A percentile compares a stretch with the other conserved stretches of the same genome.
These are phyloP conservation scores for Pungitius pungitius DNA, from an alignment of 2,113 vertebrate species.

Conservation along the genomic window DNA sequence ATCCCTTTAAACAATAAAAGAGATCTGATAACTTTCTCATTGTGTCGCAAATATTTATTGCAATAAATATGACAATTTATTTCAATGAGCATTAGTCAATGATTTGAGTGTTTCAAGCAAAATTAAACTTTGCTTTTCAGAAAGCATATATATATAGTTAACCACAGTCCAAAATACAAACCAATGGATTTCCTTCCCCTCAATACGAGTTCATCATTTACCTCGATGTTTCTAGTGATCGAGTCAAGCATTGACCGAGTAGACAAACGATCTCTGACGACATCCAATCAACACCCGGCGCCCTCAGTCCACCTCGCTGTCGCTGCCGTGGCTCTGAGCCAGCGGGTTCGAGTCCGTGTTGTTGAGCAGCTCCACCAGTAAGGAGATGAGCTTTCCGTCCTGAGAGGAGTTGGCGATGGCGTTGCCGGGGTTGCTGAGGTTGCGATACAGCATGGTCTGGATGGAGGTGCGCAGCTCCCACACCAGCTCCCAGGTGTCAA, in stretches of 20 bases:
- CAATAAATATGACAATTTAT: slow-evolving; percentile 24
- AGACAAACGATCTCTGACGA: not conserved
- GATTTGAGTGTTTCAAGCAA: slow-evolving; percentile 17
- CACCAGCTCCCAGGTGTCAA: slow-evolving; percentile 86
- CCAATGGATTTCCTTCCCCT: slow-evolving; percentile 12
- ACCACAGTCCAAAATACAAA: slow-evolving; percentile 38
- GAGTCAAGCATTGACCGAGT: not conserved
- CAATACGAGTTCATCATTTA: not conserved
- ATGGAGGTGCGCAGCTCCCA: slow-evolving; percentile 89
- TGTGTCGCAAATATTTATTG: slow-evolving; percentile 28
- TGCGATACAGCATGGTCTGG: slow-evolving; percentile 89
- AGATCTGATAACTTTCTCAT: not conserved
- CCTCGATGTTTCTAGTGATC: not conserved
- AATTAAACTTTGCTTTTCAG: slow-evolving; percentile 40
- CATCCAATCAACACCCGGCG: not conserved
- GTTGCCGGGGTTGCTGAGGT: slow-evolving; percentile 80
- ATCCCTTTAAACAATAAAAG: slow-evolving; percentile 7
- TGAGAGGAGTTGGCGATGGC: slow-evolving; percentile 64
- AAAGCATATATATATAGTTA: slow-evolving; percentile 34
- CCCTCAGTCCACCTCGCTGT: slow-evolving; percentile 68
- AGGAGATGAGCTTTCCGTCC: slow-evolving; percentile 86
- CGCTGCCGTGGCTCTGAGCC: slow-evolving; percentile 2
- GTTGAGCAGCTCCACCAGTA: slow-evolving; percentile 90
- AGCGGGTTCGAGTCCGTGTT: slow-evolving; percentile 53
- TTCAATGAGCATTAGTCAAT: not conserved